Conservation (phyloP, 2,113 vertebrate species). For the Epinephelus moara region DNA sequence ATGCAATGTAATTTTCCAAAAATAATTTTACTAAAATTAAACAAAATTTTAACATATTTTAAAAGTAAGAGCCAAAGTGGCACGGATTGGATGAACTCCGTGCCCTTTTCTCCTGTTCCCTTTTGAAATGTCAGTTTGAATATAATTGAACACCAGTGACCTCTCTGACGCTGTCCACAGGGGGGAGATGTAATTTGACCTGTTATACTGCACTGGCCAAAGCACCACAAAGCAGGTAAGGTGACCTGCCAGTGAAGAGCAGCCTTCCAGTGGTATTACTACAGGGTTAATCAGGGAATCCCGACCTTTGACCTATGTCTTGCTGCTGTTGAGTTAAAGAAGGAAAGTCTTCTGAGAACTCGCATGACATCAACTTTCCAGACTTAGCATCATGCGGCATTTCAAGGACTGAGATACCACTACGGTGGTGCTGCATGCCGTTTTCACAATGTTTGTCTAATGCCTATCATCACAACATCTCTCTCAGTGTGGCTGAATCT, state of each 20-base stretch:
- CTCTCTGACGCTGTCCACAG: slow-evolving; percentile 7
- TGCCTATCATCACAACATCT: slow-evolving; percentile 1
- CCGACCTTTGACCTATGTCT: slow-evolving; percentile 40
- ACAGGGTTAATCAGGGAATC: slow-evolving; percentile 35
- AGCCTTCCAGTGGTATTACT: slow-evolving; percentile 1
- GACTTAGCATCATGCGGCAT: slow-evolving; percentile 9
- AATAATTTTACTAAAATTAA: background rate
- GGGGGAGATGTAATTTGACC: slow-evolving; percentile 44
- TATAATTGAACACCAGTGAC: slow-evolving; percentile 53
- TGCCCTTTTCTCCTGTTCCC: background rate
- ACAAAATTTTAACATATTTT: background rate
- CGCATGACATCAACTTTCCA: slow-evolving; percentile 32
- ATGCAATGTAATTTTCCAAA: background rate
- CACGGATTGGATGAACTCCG: background rate
- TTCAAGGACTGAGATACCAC: background rate
- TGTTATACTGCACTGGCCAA: background rate
- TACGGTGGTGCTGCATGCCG: background rate
- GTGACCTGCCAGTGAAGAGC: background rate
- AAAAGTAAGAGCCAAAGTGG: background rate
- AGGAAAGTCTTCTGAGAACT: slow-evolving; percentile 60
- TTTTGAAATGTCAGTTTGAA: slow-evolving; percentile 38
- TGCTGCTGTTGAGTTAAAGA: slow-evolving; percentile 47
- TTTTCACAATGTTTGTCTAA: slow-evolving; percentile 1
- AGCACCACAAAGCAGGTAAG: slow-evolving; percentile 29
- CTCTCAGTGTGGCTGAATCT: background rate